Percentiles rank a stretch among this genome's conserved stretches.
These are phyloP conservation scores for Enteromius afrohamiltoni DNA, from an alignment of 2,797 vertebrate species.

Conservation along the genomic window DNA sequence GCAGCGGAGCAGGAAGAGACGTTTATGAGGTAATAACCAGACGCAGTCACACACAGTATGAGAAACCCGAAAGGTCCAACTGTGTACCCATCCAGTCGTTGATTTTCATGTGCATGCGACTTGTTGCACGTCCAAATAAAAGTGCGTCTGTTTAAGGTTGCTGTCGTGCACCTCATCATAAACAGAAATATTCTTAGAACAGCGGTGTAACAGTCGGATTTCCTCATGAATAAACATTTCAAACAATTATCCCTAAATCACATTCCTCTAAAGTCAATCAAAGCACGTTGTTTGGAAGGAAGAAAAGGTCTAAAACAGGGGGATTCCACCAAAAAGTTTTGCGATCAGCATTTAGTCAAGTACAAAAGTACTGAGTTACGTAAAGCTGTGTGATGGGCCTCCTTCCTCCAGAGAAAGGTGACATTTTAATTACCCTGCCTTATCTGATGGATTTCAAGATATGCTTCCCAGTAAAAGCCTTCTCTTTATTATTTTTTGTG, in stretches of 20 bases:
- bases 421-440: conserved; percentile 83
- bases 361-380: conserved; percentile 63
- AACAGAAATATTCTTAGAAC: not conserved
- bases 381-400: conserved; percentile 69
- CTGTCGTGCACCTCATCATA: not conserved
- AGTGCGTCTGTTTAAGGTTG: not conserved
- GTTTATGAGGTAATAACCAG: conserved; percentile 43
- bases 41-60: conserved; percentile 26
- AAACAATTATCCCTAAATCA: not conserved
- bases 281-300: not conserved
- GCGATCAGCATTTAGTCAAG: conserved; percentile 62
- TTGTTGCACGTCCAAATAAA: conserved; percentile 19
- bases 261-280: not conserved
- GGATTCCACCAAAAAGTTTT: conserved; percentile 59
- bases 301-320: conserved; percentile 41
- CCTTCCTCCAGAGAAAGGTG: conserved; percentile 70
- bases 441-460: conserved; percentile 82
- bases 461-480: conserved; percentile 75
- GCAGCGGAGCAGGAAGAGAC: conserved; percentile 39
- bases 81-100: not conserved
- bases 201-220: not conserved
- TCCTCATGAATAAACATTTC: not conserved
- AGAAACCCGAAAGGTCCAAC: not conserved
- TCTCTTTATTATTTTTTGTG: conserved; percentile 79
- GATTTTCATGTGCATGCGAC: conserved; percentile 8